These are phyloP conservation scores for Sceloporus undulatus DNA, from an alignment of 2,113 vertebrate species.

Conservation along the genomic window DNA sequence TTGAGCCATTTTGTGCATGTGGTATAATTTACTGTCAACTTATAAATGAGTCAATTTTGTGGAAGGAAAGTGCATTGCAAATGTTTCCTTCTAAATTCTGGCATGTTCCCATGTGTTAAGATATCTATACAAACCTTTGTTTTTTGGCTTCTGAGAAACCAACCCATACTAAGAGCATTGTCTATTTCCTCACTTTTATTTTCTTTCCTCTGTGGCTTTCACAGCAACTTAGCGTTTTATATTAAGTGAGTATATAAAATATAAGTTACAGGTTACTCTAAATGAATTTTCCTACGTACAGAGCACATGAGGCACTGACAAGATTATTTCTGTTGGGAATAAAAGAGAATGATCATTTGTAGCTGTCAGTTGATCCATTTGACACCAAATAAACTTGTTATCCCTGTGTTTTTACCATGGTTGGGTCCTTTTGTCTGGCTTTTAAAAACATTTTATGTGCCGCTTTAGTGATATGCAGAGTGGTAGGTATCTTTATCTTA, in stretches of 20 bases:
- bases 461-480: conserved; percentile 13
- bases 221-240: background rate
- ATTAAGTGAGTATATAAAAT: background rate
- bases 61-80: background rate
- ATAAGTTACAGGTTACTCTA: background rate
- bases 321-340: background rate
- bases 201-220: background rate
- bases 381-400: conserved; percentile 5
- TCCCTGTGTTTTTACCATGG: conserved; percentile 13
- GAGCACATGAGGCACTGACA: background rate
- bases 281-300: background rate
- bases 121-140: background rate
- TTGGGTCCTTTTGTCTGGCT: background rate
- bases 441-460: conserved; percentile 3
- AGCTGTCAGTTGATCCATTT: background rate
- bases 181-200: background rate
- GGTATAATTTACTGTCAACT: background rate
- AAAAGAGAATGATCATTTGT: conserved; percentile 6
- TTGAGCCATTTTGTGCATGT: background rate
- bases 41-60: background rate
- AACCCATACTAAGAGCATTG: conserved; percentile 8
- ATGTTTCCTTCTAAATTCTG: background rate
- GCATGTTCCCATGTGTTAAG: background rate
- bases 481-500: conserved; percentile 29
- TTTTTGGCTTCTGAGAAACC: background rate